phyloP scores from a whole-genome alignment of 37 sponge, comb jelly and placozoan genomes.

The Dysidea cf. avara region DNA sequence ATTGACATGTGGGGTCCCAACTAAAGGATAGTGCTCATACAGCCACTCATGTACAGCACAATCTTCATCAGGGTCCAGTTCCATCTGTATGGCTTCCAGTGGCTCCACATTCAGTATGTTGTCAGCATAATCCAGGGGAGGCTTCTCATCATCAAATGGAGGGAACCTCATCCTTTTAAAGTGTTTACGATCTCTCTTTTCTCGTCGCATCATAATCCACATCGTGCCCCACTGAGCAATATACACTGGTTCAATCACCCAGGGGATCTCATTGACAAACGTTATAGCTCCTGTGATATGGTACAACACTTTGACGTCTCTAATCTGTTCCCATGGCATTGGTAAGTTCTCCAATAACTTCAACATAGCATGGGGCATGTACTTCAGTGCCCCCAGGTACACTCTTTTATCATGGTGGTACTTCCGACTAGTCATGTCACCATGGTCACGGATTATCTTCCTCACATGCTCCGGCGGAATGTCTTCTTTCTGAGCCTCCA shows the following conservation, averaged over 20 bases:
- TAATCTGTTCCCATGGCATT: conserved; percentile 99
- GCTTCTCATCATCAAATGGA: conserved; percentile 99
- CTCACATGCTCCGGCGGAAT: conserved; percentile 99
- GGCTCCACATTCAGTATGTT: conserved; percentile 98
- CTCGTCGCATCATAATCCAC: conserved; percentile 99
- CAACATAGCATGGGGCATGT: conserved; percentile 99
- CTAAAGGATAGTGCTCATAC: conserved; percentile 92
- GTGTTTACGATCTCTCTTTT: conserved; percentile 97
- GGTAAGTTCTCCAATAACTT: conserved; percentile 99
- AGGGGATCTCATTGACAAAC: conserved; percentile 99
- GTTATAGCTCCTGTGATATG: conserved; percentile 99
- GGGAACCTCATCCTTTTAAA: conserved; percentile 99
- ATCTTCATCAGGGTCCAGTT: conserved; percentile 96
- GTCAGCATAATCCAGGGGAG: conserved; percentile 98
- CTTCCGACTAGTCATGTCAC: conserved; percentile 97
- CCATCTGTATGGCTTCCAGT: conserved; percentile 98
- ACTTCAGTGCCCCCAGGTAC: conserved; percentile 97
- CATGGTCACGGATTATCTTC: conserved; percentile 99
- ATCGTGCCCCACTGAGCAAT: conserved; percentile 99
- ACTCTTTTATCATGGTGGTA: conserved; percentile 99
- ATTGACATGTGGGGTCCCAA: conserved; percentile 81
- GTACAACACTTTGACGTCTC: conserved; percentile 94
- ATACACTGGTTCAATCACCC: conserved; percentile 96
- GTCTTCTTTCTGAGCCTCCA: conserved; percentile 99
- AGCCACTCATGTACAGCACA: conserved; percentile 90